Base-by-base conservation (phyloP, 1,140 invertebrate genomes). In the Hermatobates lingyangjiaoensis region DNA sequence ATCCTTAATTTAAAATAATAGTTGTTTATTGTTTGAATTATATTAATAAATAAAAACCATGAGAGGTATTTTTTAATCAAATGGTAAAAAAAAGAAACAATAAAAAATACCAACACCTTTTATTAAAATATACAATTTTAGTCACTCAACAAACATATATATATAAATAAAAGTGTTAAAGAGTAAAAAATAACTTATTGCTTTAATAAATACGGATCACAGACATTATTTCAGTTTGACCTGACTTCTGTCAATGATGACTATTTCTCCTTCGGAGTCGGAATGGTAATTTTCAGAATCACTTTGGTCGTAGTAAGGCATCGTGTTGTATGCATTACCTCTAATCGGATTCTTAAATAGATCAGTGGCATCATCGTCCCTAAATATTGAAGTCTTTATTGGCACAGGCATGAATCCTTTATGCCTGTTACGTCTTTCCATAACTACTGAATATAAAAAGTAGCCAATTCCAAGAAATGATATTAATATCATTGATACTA, bases 251-350 rank as follows among this genome's bases (percentile, higher is more conserved):
- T 48, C 28, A 18, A 48, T 24, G 28, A 48, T n/a, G 25, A 48
- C 20, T 48, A 48, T 48, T 28, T 27, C 26, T 48, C 20, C 46
- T n/a, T 27, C n/a, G 12, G 25, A 26, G 27, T 28, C 25, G 15
- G 25, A 27, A n/a, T 27, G n/a, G 23, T 27, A 27, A 27, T 48
- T 18, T 27, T 27, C 27, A 48, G n/a, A 27, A 18, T 48, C 27
- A 28, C 25, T 26, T 24, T 48, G 27, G 23, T 48, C 39, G 39
- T 42, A 42, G 39, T 42, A 42, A 42, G 39, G 39, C 39, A 42
- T 42, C 39, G 18, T 42, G 18, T 42, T 42, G 39, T 42, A 42
- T 20, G 5, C 18, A 10, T 5, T 10, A 42, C 39, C 39, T 20
- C 39, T 14, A 20, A 42, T 42, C 18, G 39, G 39, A 12, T 14